phyloP scores from a whole-genome alignment of 2,888 invertebrate genomes.

The Lissocephala sabroskyi region DNA sequence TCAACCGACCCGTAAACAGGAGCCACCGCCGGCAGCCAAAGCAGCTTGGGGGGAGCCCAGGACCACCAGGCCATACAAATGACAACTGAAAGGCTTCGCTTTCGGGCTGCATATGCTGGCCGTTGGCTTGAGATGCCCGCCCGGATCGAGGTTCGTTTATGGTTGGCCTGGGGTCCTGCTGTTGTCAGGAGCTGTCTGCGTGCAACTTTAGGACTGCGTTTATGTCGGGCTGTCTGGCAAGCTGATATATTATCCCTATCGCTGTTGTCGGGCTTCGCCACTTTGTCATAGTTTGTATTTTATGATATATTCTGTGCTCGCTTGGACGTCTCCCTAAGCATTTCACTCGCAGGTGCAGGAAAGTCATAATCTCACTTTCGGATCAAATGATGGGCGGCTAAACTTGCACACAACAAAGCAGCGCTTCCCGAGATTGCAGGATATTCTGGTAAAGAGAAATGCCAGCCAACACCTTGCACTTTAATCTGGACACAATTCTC shows the following conservation, averaged over 20 bases:
- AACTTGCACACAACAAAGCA: no score
- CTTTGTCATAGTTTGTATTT: conserved; percentile 3
- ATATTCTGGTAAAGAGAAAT: no score
- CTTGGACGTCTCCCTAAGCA: no score
- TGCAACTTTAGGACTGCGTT: neutral
- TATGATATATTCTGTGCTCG: no score
- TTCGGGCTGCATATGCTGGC: conserved; percentile 23
- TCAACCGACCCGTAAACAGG: conserved; percentile 40
- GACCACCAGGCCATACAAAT: conserved; percentile 24
- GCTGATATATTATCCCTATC: conserved; percentile 10
- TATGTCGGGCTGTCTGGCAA: neutral
- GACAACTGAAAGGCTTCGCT: conserved; percentile 40
- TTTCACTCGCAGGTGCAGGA: no score
- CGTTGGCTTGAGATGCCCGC: neutral
- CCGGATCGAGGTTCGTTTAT: neutral
- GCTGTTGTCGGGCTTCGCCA: conserved; percentile 3
- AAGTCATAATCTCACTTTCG: no score
- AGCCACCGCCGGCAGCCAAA: conserved; percentile 10
- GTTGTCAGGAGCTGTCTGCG: neutral
- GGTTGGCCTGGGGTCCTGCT: neutral
- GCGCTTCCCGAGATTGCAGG: no score
- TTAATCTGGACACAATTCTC: no score
- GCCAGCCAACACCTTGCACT: no score
- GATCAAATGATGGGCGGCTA: no score
- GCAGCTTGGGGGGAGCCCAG: conserved; percentile 15